Percentiles rank a stretch among this genome's conserved stretches.
These are phyloP conservation scores for Pandemis heparana DNA, from an alignment of 2,888 invertebrate genomes.

Conservation along the genomic window DNA sequence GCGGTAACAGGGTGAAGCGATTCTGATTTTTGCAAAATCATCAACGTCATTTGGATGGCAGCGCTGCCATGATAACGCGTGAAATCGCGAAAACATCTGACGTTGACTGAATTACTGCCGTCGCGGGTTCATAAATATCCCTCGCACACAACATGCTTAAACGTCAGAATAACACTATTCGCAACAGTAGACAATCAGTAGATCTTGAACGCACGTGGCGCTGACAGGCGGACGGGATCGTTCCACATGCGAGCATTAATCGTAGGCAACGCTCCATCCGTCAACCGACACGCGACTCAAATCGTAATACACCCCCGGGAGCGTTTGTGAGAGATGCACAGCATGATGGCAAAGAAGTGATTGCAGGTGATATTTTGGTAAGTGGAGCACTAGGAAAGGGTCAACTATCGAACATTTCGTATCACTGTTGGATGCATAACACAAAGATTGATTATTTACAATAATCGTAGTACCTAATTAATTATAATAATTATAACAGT, in stretches of 20 bases:
- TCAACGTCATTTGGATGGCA: neutral
- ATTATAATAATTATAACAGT: too few species aligned
- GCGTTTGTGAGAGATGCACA: slow-evolving; percentile 13
- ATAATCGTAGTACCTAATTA: too few species aligned
- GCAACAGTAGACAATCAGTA: slow-evolving; percentile 18
- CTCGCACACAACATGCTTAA: slow-evolving; percentile 2
- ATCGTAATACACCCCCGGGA: slow-evolving; percentile 51
- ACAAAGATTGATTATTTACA: too few species aligned
- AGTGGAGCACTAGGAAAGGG: too few species aligned
- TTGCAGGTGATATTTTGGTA: neutral
- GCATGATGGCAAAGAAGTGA: neutral
- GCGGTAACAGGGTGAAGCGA: neutral
- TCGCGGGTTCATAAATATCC: slow-evolving; percentile 2
- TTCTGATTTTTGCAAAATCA: neutral
- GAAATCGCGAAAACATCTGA: neutral
- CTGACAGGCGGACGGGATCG: slow-evolving; percentile 43
- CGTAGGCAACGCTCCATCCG: slow-evolving; percentile 55
- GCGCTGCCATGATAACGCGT: neutral
- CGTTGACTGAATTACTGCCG: neutral
- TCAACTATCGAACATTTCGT: too few species aligned
- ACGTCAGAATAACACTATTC: slow-evolving; percentile 19
- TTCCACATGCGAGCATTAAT: slow-evolving; percentile 52
- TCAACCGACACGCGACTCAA: slow-evolving; percentile 64
- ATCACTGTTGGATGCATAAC: too few species aligned
- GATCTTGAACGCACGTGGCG: slow-evolving; percentile 16